phyloP scores from a whole-genome alignment of 2,888 invertebrate species.

The Chelonus formosanus region DNA sequence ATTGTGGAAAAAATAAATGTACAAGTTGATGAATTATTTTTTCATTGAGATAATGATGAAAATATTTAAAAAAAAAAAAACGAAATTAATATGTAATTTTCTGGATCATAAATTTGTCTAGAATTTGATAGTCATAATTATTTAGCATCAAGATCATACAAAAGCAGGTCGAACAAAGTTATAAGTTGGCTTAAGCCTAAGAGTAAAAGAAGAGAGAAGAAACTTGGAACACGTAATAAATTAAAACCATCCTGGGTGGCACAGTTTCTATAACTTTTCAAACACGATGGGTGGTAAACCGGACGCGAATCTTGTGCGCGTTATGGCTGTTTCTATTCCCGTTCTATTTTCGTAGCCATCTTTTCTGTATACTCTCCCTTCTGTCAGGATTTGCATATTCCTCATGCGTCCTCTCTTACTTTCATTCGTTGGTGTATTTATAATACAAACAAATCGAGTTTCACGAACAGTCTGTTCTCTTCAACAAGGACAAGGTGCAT shows the following conservation, averaged over 20 bases:
- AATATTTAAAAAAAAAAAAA: too few relatives aligned
- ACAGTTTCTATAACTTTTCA: slow-evolving; percentile 30
- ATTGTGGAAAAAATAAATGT: too few relatives aligned
- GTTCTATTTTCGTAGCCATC: slow-evolving; percentile 30
- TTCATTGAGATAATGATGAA: too few relatives aligned
- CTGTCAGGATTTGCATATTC: too few relatives aligned
- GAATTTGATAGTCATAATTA: neutral
- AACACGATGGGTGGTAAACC: slow-evolving; percentile 34
- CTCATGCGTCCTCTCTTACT: slow-evolving; percentile 7
- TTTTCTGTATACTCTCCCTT: slow-evolving; percentile 6
- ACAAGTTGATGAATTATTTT: too few relatives aligned
- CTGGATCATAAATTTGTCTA: too few relatives aligned
- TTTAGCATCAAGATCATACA: slow-evolving; percentile 5
- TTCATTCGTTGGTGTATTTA: neutral
- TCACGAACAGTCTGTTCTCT: neutral
- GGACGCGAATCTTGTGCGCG: slow-evolving; percentile 41
- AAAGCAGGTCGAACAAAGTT: slow-evolving; percentile 29
- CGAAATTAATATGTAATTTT: too few relatives aligned
- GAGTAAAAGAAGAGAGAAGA: slow-evolving; percentile 16
- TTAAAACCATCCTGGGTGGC: slow-evolving; percentile 28
- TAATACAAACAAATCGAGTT: slow-evolving; percentile 14
- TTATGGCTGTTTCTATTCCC: slow-evolving; percentile 31
- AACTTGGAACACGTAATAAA: slow-evolving; percentile 30
- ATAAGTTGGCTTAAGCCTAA: slow-evolving; percentile 30
- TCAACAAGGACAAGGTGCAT: slow-evolving; percentile 4